Conservation (phyloP, 2,797 vertebrate genomes). For the Melanotaenia boesemani region DNA sequence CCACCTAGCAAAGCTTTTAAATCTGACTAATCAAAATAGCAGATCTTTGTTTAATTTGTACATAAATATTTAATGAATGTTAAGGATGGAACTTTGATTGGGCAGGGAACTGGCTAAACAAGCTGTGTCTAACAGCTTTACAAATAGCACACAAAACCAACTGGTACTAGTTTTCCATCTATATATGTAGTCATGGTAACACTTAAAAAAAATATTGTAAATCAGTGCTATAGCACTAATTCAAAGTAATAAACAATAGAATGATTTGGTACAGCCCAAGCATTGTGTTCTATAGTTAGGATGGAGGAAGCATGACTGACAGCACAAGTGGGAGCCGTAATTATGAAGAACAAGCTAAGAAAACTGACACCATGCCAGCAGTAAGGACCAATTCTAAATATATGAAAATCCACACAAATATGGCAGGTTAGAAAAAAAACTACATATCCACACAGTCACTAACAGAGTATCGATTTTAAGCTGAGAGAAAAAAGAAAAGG, state of each 20-base stretch:
- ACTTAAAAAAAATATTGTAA: no score
- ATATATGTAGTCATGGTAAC: no score
- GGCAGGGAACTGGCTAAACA: no score
- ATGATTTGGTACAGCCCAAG: slow-evolving; percentile 1
- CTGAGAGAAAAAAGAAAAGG: slow-evolving; percentile 2
- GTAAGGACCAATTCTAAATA: slow-evolving; percentile 19
- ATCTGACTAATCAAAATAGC: no score
- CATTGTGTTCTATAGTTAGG: not conserved
- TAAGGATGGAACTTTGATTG: no score
- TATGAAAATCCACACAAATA: slow-evolving; percentile 36
- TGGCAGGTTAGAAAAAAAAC: slow-evolving; percentile 16
- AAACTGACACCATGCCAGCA: slow-evolving; percentile 37
- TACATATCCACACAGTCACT: slow-evolving; percentile 4
- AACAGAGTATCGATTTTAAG: slow-evolving; percentile 34
- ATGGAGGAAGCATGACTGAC: slow-evolving; percentile 42
- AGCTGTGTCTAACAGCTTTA: no score
- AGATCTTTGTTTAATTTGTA: no score
- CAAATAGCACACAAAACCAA: no score
- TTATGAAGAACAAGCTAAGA: slow-evolving; percentile 43
- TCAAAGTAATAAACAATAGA: not conserved
- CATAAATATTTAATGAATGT: no score
- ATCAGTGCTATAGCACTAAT: not conserved
- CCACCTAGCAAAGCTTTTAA: not conserved
- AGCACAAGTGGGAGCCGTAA: slow-evolving; percentile 61
- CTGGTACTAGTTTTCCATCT: no score